A percentile compares a stretch with the other conserved stretches of the same genome.
phyloP scores from a whole-genome alignment of 1,140 invertebrate species.

The Nasonia longicornis region DNA sequence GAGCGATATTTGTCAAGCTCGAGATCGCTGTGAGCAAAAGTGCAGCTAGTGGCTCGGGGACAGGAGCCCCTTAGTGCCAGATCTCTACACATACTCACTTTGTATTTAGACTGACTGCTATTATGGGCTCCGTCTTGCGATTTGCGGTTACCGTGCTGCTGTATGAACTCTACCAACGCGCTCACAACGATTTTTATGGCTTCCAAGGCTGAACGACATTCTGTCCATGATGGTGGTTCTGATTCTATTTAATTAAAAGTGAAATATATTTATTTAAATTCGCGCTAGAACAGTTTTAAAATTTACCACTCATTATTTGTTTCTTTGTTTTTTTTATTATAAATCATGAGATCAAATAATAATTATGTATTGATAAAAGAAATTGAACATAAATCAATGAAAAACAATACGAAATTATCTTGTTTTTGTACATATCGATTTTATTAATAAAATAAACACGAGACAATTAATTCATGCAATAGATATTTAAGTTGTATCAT shows the following conservation, averaged over 20 bases:
- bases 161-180: slow-evolving; percentile 87
- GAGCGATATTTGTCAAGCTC: slow-evolving; percentile 85
- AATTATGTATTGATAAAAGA: no score
- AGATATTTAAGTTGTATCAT: no score
- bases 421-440: no score
- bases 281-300: no score
- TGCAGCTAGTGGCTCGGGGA: slow-evolving; percentile 88
- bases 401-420: no score
- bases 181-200: slow-evolving; percentile 86
- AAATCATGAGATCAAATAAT: no score
- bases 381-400: no score
- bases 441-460: no score
- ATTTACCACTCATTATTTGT: no score
- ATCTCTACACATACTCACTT: slow-evolving; percentile 92
- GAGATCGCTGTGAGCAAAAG: slow-evolving; percentile 91
- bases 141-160: slow-evolving; percentile 80
- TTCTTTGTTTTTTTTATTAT: no score
- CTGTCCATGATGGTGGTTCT: slow-evolving; percentile 77
- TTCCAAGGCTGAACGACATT: slow-evolving; percentile 82
- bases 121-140: slow-evolving; percentile 69
- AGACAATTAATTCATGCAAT: no score
- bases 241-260: slow-evolving; percentile 71
- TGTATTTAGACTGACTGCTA: slow-evolving; percentile 83
- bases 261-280: no score
- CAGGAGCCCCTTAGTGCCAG: slow-evolving; percentile 82